phyloP scores from a whole-genome alignment of 2,113 vertebrate species.

The Solenodon paradoxus region DNA sequence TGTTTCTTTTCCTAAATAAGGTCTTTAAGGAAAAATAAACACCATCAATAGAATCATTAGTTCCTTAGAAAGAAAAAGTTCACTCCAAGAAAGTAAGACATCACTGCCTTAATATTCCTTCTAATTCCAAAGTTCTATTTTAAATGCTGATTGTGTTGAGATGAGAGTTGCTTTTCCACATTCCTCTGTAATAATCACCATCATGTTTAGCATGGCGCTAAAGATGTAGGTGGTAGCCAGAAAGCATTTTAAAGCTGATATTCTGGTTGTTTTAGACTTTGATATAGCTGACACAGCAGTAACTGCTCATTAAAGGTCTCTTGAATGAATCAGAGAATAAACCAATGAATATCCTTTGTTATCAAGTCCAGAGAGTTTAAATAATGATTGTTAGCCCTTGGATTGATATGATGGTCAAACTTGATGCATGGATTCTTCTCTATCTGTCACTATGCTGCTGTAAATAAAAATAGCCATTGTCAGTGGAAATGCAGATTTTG shows the following conservation, averaged over 20 bases:
- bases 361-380: background rate
- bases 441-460: background rate
- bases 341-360: background rate
- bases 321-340: background rate
- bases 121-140: background rate
- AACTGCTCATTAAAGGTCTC: background rate
- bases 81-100: background rate
- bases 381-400: background rate
- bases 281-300: background rate
- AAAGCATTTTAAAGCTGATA: background rate
- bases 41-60: background rate
- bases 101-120: background rate
- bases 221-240: background rate
- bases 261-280: background rate
- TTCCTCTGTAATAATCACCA: background rate
- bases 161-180: background rate
- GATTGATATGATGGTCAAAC: background rate
- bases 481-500: background rate
- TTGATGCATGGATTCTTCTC: background rate
- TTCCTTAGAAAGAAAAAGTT: background rate
- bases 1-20: background rate
- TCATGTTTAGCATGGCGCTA: background rate
- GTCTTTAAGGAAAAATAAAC: background rate
- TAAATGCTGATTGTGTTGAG: background rate
- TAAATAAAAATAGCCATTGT: background rate